A percentile compares a stretch with the other conserved stretches of the same genome.
Conservation (phyloP, 2,113 vertebrate genomes). For the Lucifuga dentata region DNA sequence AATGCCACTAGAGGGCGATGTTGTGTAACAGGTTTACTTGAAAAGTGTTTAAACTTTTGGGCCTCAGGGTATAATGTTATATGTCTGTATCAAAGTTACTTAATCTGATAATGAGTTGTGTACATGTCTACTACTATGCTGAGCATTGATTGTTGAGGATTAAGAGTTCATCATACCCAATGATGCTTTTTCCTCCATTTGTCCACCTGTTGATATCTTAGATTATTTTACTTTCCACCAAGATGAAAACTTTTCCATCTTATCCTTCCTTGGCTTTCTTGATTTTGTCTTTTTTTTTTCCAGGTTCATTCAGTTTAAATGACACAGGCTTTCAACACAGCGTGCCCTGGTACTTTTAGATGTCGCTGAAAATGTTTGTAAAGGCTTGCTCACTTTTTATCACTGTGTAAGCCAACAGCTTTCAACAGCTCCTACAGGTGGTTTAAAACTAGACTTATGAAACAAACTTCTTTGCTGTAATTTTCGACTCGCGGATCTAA, state of each 20-base stretch:
- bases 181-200: neutral
- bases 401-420: neutral
- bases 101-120: neutral
- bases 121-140: no score
- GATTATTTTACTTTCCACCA: no score
- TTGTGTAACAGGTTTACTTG: slow-evolving; percentile 15
- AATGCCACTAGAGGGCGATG: slow-evolving; percentile 51
- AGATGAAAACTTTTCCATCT: no score
- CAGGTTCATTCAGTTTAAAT: neutral
- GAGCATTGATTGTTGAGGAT: no score
- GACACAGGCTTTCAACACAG: neutral
- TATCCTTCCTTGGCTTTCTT: neutral
- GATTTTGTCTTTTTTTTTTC: neutral
- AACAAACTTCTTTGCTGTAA: no score
- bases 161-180: no score
- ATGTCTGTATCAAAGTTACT: neutral
- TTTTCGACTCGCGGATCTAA: neutral
- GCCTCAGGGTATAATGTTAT: neutral
- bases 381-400: neutral
- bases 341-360: no score
- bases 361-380: neutral
- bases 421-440: neutral
- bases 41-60: no score
- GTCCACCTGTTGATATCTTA: slow-evolving; percentile 21
- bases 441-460: neutral